These are phyloP conservation scores for Enoplosus armatus DNA, from an alignment of 2,797 vertebrate species.

Conservation along the genomic window DNA sequence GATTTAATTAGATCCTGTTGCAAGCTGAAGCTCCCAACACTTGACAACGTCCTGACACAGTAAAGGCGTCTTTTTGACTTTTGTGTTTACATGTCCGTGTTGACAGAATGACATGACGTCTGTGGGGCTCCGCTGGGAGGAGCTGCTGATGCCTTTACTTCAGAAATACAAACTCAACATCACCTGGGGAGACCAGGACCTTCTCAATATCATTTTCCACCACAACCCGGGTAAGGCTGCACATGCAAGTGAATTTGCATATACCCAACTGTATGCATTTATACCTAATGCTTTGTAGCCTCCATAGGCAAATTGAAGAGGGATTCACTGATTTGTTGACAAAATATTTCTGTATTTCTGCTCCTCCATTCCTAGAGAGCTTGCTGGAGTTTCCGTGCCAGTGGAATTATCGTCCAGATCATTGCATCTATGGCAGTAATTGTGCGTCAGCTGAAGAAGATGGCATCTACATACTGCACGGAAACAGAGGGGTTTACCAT, in stretches of 20 bases:
- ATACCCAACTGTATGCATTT: neutral
- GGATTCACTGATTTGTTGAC: neutral
- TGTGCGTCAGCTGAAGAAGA: slow-evolving; percentile 91
- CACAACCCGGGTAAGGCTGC: slow-evolving; percentile 91
- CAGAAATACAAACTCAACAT: slow-evolving; percentile 98
- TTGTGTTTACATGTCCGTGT: neutral
- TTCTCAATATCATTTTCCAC: slow-evolving; percentile 96
- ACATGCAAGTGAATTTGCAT: no score
- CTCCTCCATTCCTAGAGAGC: slow-evolving; percentile 83
- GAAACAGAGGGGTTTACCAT: slow-evolving; percentile 96
- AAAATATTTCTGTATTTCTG: no score
- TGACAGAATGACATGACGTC: slow-evolving; percentile 94
- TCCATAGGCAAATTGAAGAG: neutral
- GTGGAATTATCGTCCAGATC: slow-evolving; percentile 97
- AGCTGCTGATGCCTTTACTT: slow-evolving; percentile 93
- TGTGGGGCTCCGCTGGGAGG: slow-evolving; percentile 90
- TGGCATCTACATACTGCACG: slow-evolving; percentile 89
- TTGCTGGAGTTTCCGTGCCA: slow-evolving; percentile 92
- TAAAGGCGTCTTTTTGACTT: neutral
- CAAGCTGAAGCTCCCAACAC: neutral
- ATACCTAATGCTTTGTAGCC: neutral
- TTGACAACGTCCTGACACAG: neutral
- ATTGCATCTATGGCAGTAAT: slow-evolving; percentile 97
- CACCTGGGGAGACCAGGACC: slow-evolving; percentile 97
- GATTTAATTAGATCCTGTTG: neutral